Evolutionary conservation across 2,888 invertebrate genomes (phyloP), one percentile per base, ranked within the genome.

Genomic region (Apantesis nais): DNA sequence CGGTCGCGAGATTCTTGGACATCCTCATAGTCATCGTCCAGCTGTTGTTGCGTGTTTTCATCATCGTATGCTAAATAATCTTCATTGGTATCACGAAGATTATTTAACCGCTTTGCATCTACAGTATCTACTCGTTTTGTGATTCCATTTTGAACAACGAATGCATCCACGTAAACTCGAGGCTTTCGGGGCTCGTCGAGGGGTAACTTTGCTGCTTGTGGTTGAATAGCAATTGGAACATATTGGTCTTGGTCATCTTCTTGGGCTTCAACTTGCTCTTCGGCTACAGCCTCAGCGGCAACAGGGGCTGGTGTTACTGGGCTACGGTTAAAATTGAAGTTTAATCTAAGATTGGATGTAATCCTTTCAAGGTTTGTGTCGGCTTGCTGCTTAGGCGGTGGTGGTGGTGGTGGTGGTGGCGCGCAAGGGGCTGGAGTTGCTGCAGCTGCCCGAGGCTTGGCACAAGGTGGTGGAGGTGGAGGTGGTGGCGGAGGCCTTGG

Each of bases 131-230:
- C 91, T 67, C 90, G 89, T 63, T 90, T 90, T 0, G 93, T 86
- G n/a, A 92, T 89, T n/a, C 95, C 95, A 79, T 93, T 87, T 34
- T 90, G 85, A 14, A 95, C 88, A 16, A 95, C 90, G 78, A 94
- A 95, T 0, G 95, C 95, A 75, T 95, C 95, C 19, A 95, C 91
- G 79, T 89, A 95, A 25, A 95, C 94, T 66, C 93, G 90, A 0
- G 94, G 92, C 29, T 88, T 83, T 4, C 90, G 88, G 55, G 90
- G 89, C 66, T 87, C 84, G 2, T 85, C 86, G n/a, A 78, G 80
- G 4, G 94, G 94, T 34, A 94, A 82, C 37, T 81, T 85, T 0
- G 93, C 94, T 16, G 94, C 93, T n/a, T 89, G 89, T 0, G 94
- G 94, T 70, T 86, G 83, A 66, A 94, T 90, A 4, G 90, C 85